Conservation (phyloP, 2,797 vertebrate genomes). For the Sebastes ruberrimus region DNA sequence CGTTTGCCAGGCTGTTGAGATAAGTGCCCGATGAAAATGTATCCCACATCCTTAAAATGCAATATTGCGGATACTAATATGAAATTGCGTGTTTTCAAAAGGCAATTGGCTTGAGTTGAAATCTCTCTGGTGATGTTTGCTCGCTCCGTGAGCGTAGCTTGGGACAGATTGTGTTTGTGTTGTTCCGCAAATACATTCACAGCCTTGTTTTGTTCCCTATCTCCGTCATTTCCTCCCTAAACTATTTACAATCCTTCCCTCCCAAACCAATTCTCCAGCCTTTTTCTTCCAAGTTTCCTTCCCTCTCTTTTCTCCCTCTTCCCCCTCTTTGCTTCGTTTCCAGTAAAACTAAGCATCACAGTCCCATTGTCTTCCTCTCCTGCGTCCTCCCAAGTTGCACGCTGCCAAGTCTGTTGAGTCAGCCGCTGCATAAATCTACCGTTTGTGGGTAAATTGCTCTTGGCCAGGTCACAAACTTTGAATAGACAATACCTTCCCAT, state of each 20-base stretch:
- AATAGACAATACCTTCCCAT: constrained; percentile 45
- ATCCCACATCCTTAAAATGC: constrained; percentile 41
- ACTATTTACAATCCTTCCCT: constrained; percentile 32
- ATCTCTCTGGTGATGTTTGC: constrained; percentile 18
- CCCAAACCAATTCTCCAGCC: neutral
- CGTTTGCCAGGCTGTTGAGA: constrained; percentile 50
- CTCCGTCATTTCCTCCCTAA: constrained; percentile 27
- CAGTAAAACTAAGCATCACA: constrained; percentile 47
- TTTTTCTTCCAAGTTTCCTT: constrained; percentile 15
- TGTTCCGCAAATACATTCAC: constrained; percentile 36
- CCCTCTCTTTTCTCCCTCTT: constrained; percentile 5
- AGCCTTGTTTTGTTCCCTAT: constrained; percentile 31
- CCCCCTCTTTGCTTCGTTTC: constrained; percentile 27
- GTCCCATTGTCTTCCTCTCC: constrained; percentile 42
- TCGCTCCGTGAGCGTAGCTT: neutral
- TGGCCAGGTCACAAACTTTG: constrained; percentile 37
- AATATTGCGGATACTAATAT: constrained; percentile 31
- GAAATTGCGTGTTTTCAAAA: constrained; percentile 23
- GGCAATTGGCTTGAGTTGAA: constrained; percentile 34
- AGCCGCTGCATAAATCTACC: constrained; percentile 39
- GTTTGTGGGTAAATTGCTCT: constrained; percentile 30
- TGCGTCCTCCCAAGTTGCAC: constrained; percentile 33
- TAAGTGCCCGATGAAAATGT: constrained; percentile 53
- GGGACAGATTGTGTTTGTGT: constrained; percentile 17
- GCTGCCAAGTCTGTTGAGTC: constrained; percentile 59